Evolutionary conservation across 2,888 invertebrate genomes (phyloP).

Genomic region (Mimachlamys varia): DNA sequence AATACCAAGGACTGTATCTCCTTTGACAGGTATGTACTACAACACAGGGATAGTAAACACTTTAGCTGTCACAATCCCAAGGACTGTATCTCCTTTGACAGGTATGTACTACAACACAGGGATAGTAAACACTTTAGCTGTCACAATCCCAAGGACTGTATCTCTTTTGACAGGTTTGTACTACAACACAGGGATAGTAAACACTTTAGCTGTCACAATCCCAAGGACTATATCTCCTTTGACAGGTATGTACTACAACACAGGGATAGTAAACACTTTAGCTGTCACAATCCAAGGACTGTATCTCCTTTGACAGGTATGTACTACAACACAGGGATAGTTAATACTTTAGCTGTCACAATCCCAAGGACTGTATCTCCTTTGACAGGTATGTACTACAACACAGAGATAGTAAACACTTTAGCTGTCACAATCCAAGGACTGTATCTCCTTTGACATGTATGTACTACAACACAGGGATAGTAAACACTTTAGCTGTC

Average conservation of each 20-base stretch:
- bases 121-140: constrained; percentile 85
- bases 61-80: constrained; percentile 92
- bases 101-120: constrained; percentile 86
- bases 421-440: constrained; percentile 91
- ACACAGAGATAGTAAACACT: constrained; percentile 63
- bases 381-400: constrained; percentile 89
- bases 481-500: constrained; percentile 85
- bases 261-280: constrained; percentile 82
- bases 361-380: constrained; percentile 94
- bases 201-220: constrained; percentile 89
- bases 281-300: constrained; percentile 91
- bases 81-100: constrained; percentile 91
- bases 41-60: constrained; percentile 59
- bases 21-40: constrained; percentile 90
- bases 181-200: constrained; percentile 52
- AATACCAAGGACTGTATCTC: constrained; percentile 93
- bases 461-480: constrained; percentile 84
- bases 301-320: constrained; percentile 92
- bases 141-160: constrained; percentile 92
- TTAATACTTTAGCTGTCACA: constrained; percentile 87
- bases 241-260: constrained; percentile 87
- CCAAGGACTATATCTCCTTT: constrained; percentile 94
- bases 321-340: constrained; percentile 82
- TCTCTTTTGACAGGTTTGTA: constrained; percentile 93
- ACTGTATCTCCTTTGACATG: constrained; percentile 93